Evolutionary conservation across 2,797 vertebrate genomes (phyloP), one percentile per base, ranked within the genome.

Genomic region (Agapornis canus): DNA sequence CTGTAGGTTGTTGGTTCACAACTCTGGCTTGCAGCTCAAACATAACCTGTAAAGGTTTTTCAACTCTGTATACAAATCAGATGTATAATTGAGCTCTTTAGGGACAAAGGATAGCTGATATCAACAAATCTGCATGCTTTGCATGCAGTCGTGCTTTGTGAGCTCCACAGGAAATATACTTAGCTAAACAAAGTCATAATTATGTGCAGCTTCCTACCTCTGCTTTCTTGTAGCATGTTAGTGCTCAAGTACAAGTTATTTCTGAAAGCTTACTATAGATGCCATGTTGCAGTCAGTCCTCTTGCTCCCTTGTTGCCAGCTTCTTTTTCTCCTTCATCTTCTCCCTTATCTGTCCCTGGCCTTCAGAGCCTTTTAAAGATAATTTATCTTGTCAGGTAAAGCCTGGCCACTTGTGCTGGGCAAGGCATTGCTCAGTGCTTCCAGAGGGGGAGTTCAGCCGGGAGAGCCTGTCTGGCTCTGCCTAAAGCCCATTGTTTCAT

Each of bases 91-190:
- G 76, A 21, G 73, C 72, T 76, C 94, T 59, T 75, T 22, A 32
- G 84, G 71, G 75, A 82, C 81, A 91, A 92, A 80, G 81, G 81
- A 15, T 18, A 61, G 78, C 81, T 69, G 96, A n/a, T 79, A 69
- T 31, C 91, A 86, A 32, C 76, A 83, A 52, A 49, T 37, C 87
- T 35, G 78, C 84, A 29, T 23, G 13, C 64, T 59, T 23, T 2
- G 57, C 71, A 15, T 71, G 82, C 68, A 42, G 72, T 21, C 11
- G 0, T 49, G 85, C 69, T 75, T 59, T 63, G 59, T 72, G 27
- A 51, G 77, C 92, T 76, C 92, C 86, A 27, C 94, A 79, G 92
- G 95, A 95, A 93, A 80, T 26, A 52, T 8, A 76, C 81, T 86
- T 26, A 80, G 43, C 91, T 76, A 59, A 90, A 84, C 77, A 66